phyloP scores from a whole-genome alignment of 2,888 invertebrate genomes.

The Scrobipalpa costella region DNA sequence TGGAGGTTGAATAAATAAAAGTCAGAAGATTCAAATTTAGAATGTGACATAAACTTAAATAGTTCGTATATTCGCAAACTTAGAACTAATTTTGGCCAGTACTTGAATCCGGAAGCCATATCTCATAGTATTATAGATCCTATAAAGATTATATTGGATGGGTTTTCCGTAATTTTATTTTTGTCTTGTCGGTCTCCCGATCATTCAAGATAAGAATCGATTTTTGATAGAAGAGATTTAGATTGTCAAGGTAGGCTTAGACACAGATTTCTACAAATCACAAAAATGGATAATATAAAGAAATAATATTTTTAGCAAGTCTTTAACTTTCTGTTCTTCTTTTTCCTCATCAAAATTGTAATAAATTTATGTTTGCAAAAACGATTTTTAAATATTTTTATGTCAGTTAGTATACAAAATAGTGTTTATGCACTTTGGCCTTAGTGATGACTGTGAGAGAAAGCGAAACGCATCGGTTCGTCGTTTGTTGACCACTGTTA shows the following conservation, averaged over 20 bases:
- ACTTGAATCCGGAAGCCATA: background rate
- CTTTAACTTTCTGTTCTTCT: too few species aligned
- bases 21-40: background rate
- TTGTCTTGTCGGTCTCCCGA: background rate
- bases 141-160: background rate
- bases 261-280: too few species aligned
- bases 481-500: too few species aligned
- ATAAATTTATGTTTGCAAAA: too few species aligned
- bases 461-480: too few species aligned
- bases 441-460: too few species aligned
- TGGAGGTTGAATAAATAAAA: constrained; percentile 14
- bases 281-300: too few species aligned
- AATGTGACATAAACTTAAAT: constrained; percentile 11
- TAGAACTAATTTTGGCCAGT: constrained; percentile 3
- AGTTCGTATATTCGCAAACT: background rate
- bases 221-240: constrained; percentile 1
- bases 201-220: constrained; percentile 1
- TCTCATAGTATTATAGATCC: background rate
- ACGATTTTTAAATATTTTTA: too few species aligned
- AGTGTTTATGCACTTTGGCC: too few species aligned
- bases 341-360: too few species aligned
- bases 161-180: background rate
- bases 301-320: too few species aligned
- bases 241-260: background rate
- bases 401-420: too few species aligned